These are phyloP conservation scores for Caracal caracal DNA, from an alignment of 2,113 vertebrate genomes.

Conservation along the genomic window DNA sequence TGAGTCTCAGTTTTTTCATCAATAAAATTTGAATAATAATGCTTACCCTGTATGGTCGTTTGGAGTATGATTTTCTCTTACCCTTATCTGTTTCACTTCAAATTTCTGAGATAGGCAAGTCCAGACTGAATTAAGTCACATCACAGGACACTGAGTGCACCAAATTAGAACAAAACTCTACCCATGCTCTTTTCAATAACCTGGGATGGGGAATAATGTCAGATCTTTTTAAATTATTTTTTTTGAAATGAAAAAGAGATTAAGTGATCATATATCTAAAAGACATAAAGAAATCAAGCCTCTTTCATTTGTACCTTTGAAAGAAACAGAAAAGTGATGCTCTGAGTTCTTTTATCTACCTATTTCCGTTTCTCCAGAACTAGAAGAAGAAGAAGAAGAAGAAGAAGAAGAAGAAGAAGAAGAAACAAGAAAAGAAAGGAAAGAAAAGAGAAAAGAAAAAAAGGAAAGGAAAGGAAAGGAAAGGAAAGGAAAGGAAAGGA, in stretches of 20 bases:
- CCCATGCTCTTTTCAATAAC: background rate
- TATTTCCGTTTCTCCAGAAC: background rate
- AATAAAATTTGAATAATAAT: background rate
- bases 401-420: too few relatives aligned
- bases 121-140: background rate
- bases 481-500: too few relatives aligned
- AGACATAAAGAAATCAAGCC: background rate
- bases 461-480: too few relatives aligned
- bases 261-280: background rate
- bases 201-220: background rate
- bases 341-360: background rate
- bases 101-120: background rate
- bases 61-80: background rate
- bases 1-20: background rate
- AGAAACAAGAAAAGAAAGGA: too few relatives aligned
- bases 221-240: background rate
- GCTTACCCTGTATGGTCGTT: background rate
- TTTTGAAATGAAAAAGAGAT: background rate
- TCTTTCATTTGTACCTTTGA: background rate
- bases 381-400: too few relatives aligned
- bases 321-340: background rate
- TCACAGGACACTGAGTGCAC: background rate
- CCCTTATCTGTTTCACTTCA: background rate
- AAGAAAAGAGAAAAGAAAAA: accelerated
- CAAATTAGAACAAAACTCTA: background rate